Base-by-base conservation (phyloP, 2,888 invertebrate species). In the Bellardia bayeri region DNA sequence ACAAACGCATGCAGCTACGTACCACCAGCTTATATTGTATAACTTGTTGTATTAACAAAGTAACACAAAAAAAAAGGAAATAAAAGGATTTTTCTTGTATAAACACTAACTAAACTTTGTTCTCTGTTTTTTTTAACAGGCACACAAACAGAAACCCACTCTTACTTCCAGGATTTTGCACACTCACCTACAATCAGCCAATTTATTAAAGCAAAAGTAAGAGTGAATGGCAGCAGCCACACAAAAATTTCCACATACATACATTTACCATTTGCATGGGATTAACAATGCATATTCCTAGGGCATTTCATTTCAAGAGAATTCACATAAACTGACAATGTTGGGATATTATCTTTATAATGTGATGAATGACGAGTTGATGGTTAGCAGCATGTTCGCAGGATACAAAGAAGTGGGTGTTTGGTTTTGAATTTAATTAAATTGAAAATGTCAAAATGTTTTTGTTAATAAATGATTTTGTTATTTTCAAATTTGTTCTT, bases 391-490 rank as follows among this genome's bases (percentile, higher is more conserved):
- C 14, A 5, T 40, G 13, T 37, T 8, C n/a, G 6, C 37, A 30
- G 42, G n/a, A 78, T 42, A 11, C 2, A 8, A 6, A n/a, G 40
- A 11, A 63, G 9, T 13, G 42, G 45, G 8, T 49, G 33, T 49
- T 9, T 9, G 11, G 16, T 63, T 49, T 23, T 30, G 40, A 76
- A 37, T 63, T 66, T 40, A 80, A 51, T 23, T 42, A 51, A 71
- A 80, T 80, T 80, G 61, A 80, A 69, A 71, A 71, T 71, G 68
- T 61, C 45, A 58, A 69, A 69, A 37, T 33, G 49, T 79, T 79
- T 37, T 37, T 13, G 49, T 30, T 61, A 51, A 51, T 56, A 63
- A 40, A 69, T 49, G 30, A 66, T 33, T 58, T 79, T 23, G 16
- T 42, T 16, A 61, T 6, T 51, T 33, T 66, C 23, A 63, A 37